A percentile compares a stretch with the other conserved stretches of the same genome.
phyloP scores from a whole-genome alignment of 2,888 invertebrate species.

The Galeopsomyia nigrocyanea region DNA sequence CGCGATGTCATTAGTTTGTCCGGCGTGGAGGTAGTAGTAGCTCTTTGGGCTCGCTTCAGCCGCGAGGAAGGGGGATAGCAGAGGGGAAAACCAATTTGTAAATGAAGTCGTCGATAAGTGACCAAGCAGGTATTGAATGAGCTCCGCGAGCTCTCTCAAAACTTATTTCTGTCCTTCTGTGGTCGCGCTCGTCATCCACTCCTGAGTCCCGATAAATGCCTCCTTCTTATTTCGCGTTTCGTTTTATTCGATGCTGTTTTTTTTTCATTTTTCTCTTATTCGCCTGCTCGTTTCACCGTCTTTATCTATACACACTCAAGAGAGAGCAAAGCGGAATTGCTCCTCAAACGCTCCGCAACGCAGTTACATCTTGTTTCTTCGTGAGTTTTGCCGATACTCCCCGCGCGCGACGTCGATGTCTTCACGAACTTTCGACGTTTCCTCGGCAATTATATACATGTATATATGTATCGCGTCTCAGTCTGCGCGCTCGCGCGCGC shows the following conservation, averaged over 20 bases:
- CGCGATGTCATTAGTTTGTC: constrained; percentile 44
- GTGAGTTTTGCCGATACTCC: neutral
- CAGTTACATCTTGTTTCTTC: constrained; percentile 8
- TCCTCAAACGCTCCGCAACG: neutral
- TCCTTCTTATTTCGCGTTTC: constrained; percentile 35
- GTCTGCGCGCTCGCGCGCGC: neutral
- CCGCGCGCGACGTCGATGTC: constrained; percentile 11
- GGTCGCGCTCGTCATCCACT: constrained; percentile 25
- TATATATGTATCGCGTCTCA: constrained; percentile 9
- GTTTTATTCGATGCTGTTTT: no score
- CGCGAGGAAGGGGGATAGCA: constrained; percentile 22
- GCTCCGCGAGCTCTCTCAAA: constrained; percentile 12
- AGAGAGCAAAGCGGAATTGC: neutral
- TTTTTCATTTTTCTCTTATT: constrained; percentile 21
- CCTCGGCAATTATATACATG: constrained; percentile 42
- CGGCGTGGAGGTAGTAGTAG: constrained; percentile 1
- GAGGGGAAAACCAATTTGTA: constrained; percentile 59
- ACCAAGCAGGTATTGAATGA: constrained; percentile 53
- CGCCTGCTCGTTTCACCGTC: constrained; percentile 16
- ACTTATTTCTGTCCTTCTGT: constrained; percentile 27
- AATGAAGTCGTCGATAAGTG: constrained; percentile 62
- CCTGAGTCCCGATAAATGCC: constrained; percentile 32
- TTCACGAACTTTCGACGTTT: constrained; percentile 46
- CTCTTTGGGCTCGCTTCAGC: constrained; percentile 27
- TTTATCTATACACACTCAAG: constrained; percentile 32